Conservation (phyloP, 1,140 invertebrate genomes). For the Alviniconcha marisindica region DNA sequence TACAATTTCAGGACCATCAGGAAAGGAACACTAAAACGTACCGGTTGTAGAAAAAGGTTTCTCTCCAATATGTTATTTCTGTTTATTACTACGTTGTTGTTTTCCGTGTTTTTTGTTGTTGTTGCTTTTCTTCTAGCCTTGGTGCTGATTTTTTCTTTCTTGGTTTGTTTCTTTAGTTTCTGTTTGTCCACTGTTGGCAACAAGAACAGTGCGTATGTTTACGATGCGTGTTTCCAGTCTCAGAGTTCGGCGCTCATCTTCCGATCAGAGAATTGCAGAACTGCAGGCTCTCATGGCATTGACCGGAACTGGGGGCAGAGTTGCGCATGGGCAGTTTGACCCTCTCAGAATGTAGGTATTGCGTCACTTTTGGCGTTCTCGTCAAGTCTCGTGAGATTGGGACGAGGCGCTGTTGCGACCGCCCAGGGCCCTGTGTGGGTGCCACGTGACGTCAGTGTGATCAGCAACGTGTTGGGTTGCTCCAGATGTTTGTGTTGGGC, state of each 20-base stretch:
- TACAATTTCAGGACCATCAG: too few species aligned
- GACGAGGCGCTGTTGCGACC: background rate
- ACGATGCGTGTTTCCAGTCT: conserved; percentile 27
- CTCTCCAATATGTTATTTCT: too few species aligned
- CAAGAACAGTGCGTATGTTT: too few species aligned
- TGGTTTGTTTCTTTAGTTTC: too few species aligned
- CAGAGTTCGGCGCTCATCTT: conserved; percentile 62
- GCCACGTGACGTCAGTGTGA: background rate
- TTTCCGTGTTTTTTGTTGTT: too few species aligned
- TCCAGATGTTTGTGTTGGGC: background rate
- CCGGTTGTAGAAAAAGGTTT: too few species aligned
- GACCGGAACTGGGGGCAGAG: conserved; percentile 46
- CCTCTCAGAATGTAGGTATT: conserved; percentile 62
- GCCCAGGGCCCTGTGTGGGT: background rate
- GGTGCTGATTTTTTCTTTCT: too few species aligned
- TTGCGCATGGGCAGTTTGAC: conserved; percentile 64
- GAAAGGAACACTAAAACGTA: too few species aligned
- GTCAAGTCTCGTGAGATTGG: conserved; percentile 3
- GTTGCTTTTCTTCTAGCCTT: too few species aligned
- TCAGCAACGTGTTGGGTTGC: background rate
- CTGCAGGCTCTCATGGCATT: conserved; percentile 64
- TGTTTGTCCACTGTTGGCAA: too few species aligned
- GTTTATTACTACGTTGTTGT: too few species aligned
- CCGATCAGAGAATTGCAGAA: conserved; percentile 67
- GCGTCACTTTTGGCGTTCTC: background rate